Percentiles rank a stretch among this genome's conserved stretches.
phyloP scores from a whole-genome alignment of 2,797 vertebrate genomes.

The Miopithecus talapoin region DNA sequence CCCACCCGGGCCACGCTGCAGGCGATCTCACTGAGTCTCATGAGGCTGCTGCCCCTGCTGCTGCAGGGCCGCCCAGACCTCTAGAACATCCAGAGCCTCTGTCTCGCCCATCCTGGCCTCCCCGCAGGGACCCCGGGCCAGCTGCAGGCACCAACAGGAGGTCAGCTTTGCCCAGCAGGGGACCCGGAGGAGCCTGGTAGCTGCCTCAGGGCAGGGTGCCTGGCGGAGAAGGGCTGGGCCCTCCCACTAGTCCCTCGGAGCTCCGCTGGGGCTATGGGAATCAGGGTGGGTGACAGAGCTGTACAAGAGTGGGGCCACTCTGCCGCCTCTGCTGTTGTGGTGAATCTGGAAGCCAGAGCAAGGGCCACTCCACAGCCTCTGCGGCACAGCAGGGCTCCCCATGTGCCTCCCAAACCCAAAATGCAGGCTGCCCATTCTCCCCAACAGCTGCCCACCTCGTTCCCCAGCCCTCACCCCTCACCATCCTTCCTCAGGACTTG shows the following conservation, averaged over 20 bases:
- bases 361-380: not conserved
- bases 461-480: not conserved
- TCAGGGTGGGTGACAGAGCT: not conserved
- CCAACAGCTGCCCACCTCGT: not conserved
- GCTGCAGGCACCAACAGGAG: not conserved
- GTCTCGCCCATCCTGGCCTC: not conserved
- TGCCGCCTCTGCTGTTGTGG: not conserved
- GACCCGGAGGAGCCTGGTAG: not conserved
- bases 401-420: too few species aligned
- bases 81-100: not conserved
- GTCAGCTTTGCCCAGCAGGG: not conserved
- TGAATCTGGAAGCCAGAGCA: too few species aligned
- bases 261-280: not conserved
- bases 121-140: not conserved
- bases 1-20: constrained; percentile 10
- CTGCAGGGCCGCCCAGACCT: not conserved
- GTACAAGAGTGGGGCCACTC: not conserved
- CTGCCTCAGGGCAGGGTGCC: not conserved
- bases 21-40: constrained; percentile 79
- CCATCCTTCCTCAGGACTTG: not conserved
- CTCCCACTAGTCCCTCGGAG: not conserved
- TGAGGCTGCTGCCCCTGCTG: constrained; percentile 69
- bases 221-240: not conserved
- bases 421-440: not conserved
- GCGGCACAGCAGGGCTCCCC: not conserved